A percentile compares a stretch with the other conserved stretches of the same genome.
phyloP scores from a whole-genome alignment of 2,888 invertebrate species.

The Phrixothrix hirtus region DNA sequence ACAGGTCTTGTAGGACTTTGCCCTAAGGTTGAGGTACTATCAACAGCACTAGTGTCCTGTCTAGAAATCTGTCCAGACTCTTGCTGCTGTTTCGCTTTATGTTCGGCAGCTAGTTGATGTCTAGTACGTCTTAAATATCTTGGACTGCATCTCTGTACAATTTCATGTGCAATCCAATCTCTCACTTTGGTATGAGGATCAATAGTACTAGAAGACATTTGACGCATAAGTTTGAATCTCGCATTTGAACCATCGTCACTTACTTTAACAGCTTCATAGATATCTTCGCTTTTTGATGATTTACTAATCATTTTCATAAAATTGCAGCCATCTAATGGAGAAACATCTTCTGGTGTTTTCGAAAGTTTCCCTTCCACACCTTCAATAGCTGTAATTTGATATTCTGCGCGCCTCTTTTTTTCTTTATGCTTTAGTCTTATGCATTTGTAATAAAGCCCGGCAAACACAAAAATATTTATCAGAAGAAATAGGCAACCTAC shows the following conservation, averaged over 20 bases:
- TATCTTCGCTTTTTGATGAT: slow-evolving; percentile 58
- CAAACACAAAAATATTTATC: slow-evolving; percentile 72
- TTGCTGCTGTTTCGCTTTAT: slow-evolving; percentile 7
- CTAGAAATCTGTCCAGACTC: slow-evolving; percentile 3
- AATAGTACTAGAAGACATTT: slow-evolving; percentile 78
- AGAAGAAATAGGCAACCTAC: slow-evolving; percentile 72
- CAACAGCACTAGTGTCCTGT: slow-evolving; percentile 23
- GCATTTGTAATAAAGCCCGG: slow-evolving; percentile 69
- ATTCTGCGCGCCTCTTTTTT: slow-evolving; percentile 58
- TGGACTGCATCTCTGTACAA: slow-evolving; percentile 73
- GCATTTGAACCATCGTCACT: slow-evolving; percentile 57
- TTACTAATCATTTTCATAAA: slow-evolving; percentile 62
- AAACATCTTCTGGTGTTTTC: slow-evolving; percentile 57
- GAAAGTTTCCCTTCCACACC: slow-evolving; percentile 47
- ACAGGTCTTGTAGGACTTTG: slow-evolving; percentile 52
- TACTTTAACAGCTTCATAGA: slow-evolving; percentile 60
- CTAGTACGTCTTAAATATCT: slow-evolving; percentile 63
- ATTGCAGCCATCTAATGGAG: slow-evolving; percentile 59
- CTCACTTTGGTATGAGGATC: slow-evolving; percentile 85
- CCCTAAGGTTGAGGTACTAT: slow-evolving; percentile 46
- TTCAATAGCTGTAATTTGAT: slow-evolving; percentile 47
- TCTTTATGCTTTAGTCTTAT: slow-evolving; percentile 61
- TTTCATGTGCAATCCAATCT: slow-evolving; percentile 84
- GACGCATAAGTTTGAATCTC: slow-evolving; percentile 68
- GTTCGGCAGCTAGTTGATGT: slow-evolving; percentile 44